phyloP scores from a whole-genome alignment of 2,888 invertebrate species.

The Hypselothyrea guttata region DNA sequence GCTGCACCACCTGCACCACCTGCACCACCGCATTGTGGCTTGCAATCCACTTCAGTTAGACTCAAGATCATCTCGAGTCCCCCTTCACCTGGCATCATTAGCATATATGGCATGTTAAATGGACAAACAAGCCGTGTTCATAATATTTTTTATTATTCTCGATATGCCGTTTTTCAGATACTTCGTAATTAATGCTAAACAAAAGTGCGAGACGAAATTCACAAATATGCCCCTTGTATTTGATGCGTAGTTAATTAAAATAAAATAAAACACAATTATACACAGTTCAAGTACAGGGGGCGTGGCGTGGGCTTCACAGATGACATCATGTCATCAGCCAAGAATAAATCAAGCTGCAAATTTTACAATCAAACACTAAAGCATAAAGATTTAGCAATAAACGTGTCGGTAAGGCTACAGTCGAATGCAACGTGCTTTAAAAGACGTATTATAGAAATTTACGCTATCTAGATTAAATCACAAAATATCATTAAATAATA shows the following conservation, averaged over 20 bases:
- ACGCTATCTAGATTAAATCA: too few relatives aligned
- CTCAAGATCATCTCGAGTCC: slow-evolving; percentile 31
- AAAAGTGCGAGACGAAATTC: slow-evolving; percentile 23
- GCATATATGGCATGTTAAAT: slow-evolving; percentile 46
- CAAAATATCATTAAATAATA: too few relatives aligned
- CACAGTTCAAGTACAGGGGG: slow-evolving; percentile 11
- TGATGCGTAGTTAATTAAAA: slow-evolving; percentile 40
- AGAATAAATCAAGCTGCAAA: slow-evolving; percentile 32
- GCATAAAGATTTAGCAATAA: too few relatives aligned
- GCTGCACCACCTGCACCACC: too few relatives aligned
- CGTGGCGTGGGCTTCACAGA: slow-evolving; percentile 15
- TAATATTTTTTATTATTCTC: slow-evolving; percentile 27
- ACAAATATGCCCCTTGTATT: too few relatives aligned
- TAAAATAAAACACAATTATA: slow-evolving; percentile 17
- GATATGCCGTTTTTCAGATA: slow-evolving; percentile 13
- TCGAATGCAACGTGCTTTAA: too few relatives aligned
- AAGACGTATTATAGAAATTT: too few relatives aligned
- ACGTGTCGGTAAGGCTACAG: neutral
- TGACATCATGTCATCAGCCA: slow-evolving; percentile 39
- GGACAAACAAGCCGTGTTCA: slow-evolving; percentile 37
- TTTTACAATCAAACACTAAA: neutral
- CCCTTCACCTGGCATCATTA: slow-evolving; percentile 36
- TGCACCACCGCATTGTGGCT: too few relatives aligned
- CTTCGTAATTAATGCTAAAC: slow-evolving; percentile 40
- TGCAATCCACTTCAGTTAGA: slow-evolving; percentile 29